phyloP scores from a whole-genome alignment of 2,113 vertebrate genomes.

The Beaufortia kweichowensis region DNA sequence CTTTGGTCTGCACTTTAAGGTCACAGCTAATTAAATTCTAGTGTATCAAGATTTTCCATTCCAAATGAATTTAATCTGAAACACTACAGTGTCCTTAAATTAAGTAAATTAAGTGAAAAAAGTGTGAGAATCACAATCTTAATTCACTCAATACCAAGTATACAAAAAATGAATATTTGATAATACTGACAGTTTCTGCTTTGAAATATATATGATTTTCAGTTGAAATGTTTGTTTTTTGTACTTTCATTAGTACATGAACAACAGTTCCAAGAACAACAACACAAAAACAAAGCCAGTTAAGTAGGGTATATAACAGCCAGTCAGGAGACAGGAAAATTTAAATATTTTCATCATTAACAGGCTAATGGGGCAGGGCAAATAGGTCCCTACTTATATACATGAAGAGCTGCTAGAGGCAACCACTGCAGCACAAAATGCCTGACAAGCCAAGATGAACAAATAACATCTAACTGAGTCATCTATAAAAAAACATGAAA shows the following conservation, averaged over 20 bases:
- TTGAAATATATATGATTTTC: not conserved
- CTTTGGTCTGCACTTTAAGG: conserved; percentile 43
- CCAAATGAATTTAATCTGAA: conserved; percentile 48
- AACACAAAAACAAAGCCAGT: conserved; percentile 31
- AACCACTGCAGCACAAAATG: conserved; percentile 49
- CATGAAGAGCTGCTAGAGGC: conserved; percentile 57
- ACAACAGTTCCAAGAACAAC: conserved; percentile 4
- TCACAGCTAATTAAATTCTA: conserved; percentile 56
- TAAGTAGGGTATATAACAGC: conserved; percentile 35
- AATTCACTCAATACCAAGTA: not conserved
- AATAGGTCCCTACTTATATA: conserved; percentile 58
- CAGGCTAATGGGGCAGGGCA: conserved; percentile 57
- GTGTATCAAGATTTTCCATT: conserved; percentile 19
- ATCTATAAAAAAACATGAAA: conserved; percentile 19
- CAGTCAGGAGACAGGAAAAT: conserved; percentile 44
- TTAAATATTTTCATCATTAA: conserved; percentile 57
- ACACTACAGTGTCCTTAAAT: conserved; percentile 30
- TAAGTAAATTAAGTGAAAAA: not conserved
- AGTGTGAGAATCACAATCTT: conserved; percentile 14
- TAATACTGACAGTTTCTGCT: conserved; percentile 1
- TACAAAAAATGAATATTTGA: not conserved
- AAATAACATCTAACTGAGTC: conserved; percentile 36
- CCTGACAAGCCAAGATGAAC: conserved; percentile 37
- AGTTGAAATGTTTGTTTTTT: not conserved
- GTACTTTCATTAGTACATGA: conserved; percentile 6